Conservation (phyloP, 2,888 invertebrate species). For the Allacma fusca region DNA sequence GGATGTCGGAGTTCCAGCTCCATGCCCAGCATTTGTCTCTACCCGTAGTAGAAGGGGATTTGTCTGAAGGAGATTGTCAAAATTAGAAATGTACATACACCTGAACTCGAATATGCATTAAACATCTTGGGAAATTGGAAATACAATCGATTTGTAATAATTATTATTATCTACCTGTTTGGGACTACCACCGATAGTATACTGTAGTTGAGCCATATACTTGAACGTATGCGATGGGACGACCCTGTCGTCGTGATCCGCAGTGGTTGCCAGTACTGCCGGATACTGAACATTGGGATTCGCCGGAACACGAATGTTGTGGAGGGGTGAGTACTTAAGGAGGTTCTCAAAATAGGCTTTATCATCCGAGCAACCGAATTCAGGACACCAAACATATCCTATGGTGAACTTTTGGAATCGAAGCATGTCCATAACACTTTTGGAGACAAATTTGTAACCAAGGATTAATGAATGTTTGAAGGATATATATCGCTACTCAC, state of each 20-base stretch:
- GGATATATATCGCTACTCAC: no score
- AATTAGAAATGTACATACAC: not conserved
- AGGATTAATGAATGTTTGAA: not conserved
- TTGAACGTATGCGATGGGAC: conserved; percentile 71
- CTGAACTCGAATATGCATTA: not conserved
- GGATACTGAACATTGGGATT: conserved; percentile 76
- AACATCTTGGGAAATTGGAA: not conserved
- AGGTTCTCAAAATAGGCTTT: conserved; percentile 85
- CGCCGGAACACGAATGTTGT: conserved; percentile 80
- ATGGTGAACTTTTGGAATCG: conserved; percentile 98
- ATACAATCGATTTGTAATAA: no score
- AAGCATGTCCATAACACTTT: conserved; percentile 96
- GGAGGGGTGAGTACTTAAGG: conserved; percentile 88
- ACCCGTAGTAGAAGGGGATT: conserved; percentile 69
- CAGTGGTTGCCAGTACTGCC: conserved; percentile 86
- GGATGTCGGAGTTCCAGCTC: conserved; percentile 69
- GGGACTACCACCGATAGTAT: conserved; percentile 63
- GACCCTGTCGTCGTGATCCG: conserved; percentile 95
- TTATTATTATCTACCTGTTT: conserved; percentile 63
- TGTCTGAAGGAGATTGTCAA: no score
- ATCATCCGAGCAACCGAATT: conserved; percentile 89
- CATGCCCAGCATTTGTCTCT: no score
- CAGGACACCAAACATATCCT: conserved; percentile 94
- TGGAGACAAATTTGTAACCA: no score
- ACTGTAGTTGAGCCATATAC: conserved; percentile 69